Base-by-base conservation (phyloP, 2,888 invertebrate species). In the Axea sp. region DNA sequence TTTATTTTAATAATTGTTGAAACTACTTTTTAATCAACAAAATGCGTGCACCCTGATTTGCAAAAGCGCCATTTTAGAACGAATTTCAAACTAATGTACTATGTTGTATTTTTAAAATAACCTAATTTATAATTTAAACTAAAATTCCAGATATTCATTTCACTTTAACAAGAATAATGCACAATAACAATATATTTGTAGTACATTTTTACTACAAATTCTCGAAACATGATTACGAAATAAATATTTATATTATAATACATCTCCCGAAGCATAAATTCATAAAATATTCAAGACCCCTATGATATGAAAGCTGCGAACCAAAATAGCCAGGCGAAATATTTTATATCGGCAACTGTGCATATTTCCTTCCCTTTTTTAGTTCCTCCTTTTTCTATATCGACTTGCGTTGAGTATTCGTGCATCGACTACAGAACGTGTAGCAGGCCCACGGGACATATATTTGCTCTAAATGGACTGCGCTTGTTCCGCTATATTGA, bases 401-500 rank as follows among this genome's bases (percentile, higher is more conserved):
- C 51, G 53, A 60, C 65, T 49, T 7, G 47, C 19, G 30, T 31
- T 31, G 17, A 9, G 26, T 51, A 55, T 73, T 55, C 60, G 60
- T 62, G 60, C 45, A 11, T 37, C 53, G 59, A 39, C 33, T 57
- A 30, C 72, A 33, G 26, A 53, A 65, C 15, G 41, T 26, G 47
- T 76, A 80, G 76, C 71, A 78, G 79, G 79, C 83, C 82, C 84
- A 64, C 76, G 83, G 83, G 83, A 83, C 80, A 77, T 79, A 80
- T 82, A 82, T 82, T 80, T 75, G 74, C 78, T 73, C 79, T 72
- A 76, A 81, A 80, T 75, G 76, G 78, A 76, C 76, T 73, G 68
- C 78, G 65, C 78, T 76, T 78, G 78, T 81, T 71, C 35, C 51
- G 33, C 80, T 80, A 79, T 84, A 83, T 84, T 84, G 85, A 85